phyloP scores from a whole-genome alignment of 2,888 invertebrate genomes.

The Meiosimyza decipiens region DNA sequence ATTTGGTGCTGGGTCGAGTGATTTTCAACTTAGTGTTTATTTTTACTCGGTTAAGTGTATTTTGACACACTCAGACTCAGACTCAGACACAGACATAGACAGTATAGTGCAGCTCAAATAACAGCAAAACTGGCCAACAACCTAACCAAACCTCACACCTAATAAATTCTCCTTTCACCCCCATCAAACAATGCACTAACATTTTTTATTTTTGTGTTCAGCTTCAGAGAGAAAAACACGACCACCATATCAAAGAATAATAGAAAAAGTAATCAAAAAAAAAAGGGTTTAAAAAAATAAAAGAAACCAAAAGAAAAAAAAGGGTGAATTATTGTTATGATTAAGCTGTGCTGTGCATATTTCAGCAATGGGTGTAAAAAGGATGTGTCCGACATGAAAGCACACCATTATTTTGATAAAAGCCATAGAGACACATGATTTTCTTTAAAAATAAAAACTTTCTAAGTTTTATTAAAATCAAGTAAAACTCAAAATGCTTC shows the following conservation, averaged over 20 bases:
- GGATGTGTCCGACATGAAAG: neutral
- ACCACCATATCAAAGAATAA: constrained; percentile 17
- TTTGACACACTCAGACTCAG: constrained; percentile 22
- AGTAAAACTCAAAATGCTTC: too few species aligned
- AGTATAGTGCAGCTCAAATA: neutral
- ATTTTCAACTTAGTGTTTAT: constrained; percentile 32
- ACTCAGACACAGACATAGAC: neutral
- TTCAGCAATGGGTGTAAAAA: neutral
- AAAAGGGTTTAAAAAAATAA: constrained; percentile 36
- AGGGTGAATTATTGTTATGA: constrained; percentile 61
- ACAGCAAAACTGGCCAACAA: too few species aligned
- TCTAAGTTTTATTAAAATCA: too few species aligned
- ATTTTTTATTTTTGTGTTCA: too few species aligned
- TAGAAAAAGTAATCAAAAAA: constrained; percentile 19
- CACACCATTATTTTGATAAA: neutral
- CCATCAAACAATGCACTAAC: too few species aligned
- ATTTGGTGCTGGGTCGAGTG: constrained; percentile 17
- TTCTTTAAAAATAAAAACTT: too few species aligned
- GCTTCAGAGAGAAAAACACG: constrained; percentile 18
- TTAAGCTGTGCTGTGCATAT: constrained; percentile 44
- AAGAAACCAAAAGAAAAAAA: constrained; percentile 44
- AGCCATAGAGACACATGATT: neutral
- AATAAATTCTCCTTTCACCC: too few species aligned
- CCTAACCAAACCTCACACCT: too few species aligned
- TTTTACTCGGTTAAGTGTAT: constrained; percentile 46